Evolutionary conservation across 2,888 invertebrate species (phyloP), one percentile per base, ranked within the genome.

Genomic region (Dynastes maya): DNA sequence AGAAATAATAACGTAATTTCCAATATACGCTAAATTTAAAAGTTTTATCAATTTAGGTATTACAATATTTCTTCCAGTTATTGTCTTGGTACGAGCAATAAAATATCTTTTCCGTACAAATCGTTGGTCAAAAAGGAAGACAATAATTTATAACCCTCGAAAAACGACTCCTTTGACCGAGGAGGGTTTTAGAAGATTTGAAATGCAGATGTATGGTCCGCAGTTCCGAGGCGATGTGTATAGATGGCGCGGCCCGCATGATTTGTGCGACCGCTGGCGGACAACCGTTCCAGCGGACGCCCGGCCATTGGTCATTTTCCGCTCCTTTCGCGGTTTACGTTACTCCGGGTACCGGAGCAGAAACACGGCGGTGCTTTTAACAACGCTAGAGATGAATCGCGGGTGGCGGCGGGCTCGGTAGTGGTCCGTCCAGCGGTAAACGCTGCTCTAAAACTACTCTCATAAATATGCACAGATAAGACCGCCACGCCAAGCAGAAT

Each of bases 201-300:
- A 87, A 87, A 87, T 87, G 87, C 87, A 87, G 86, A 87, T 87
- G 86, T 86, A 87, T 86, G 86, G 85, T 84, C 85, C 82, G 84
- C 83, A 84, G 82, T 84, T 82, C 83, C 80, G 80, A 81, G 82
- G 84, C 85, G 88, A 87, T 86, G 86, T 86, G 84, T 87, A 87
- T 85, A 87, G 86, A 88, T 88, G 87, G 86, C 83, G 83, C 83
- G 83, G 84, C 83, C 83, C 84, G 85, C 86, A 87, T 87, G 87
- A 88, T 87, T 87, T 87, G 88, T 88, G 85, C 83, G 86, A 87
- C 87, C 87, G 84, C 87, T 84, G 85, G 84, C 83, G 85, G 86
- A 85, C 85, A 84, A 82, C 84, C 79, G 82, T 75, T 67, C 68
- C 76, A 68, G 71, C 68, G 51, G 49, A 68, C 78, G 76, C 71